A percentile compares a stretch with the other conserved stretches of the same genome.
Conservation (phyloP, 2,797 vertebrate species). For the Alectoris magna region DNA sequence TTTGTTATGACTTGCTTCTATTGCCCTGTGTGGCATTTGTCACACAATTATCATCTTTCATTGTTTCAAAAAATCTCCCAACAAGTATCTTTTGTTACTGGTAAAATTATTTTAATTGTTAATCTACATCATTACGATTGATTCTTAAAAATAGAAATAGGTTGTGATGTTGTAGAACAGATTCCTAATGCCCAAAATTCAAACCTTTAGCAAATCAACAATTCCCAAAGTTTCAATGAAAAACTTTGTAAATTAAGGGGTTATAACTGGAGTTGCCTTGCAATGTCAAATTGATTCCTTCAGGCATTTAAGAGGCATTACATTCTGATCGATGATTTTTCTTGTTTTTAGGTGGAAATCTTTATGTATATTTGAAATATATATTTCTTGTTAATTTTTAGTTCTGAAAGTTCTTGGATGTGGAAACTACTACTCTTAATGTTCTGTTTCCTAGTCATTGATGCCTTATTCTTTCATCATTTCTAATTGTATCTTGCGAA, state of each 20-base stretch:
- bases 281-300: not conserved
- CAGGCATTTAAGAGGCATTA: not conserved
- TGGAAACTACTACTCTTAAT: not conserved
- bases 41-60: not conserved
- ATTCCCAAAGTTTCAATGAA: not conserved
- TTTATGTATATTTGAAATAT: not conserved
- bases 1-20: not conserved
- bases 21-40: slow-evolving; percentile 23
- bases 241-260: not conserved
- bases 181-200: not conserved
- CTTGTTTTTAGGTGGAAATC: not conserved
- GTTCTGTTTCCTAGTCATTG: not conserved
- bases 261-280: not conserved
- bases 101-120: not conserved
- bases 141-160: not conserved
- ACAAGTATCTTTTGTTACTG: not conserved
- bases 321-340: not conserved
- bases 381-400: not conserved
- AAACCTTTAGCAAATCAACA: not conserved
- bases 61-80: not conserved
- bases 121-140: not conserved
- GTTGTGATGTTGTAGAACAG: not conserved
- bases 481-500: not conserved
- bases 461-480: not conserved
- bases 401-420: not conserved